Percentiles rank a stretch among this genome's conserved stretches.
Evolutionary conservation across 1,140 invertebrate species (phyloP).

Genomic region (Microplitis demolitor): DNA sequence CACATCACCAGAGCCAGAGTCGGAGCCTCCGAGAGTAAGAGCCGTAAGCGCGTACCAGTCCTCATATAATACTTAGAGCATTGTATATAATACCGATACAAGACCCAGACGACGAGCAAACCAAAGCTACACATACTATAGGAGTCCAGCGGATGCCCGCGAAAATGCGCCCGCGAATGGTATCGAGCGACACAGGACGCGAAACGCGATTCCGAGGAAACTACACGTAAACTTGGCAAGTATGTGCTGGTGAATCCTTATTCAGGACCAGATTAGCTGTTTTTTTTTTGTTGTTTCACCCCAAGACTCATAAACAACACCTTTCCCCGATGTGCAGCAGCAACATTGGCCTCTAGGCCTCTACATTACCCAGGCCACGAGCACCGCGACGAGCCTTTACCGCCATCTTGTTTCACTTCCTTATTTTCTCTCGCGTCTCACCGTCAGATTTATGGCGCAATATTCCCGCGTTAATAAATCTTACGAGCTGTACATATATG

Average conservation of each 20-base stretch:
- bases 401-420: conserved; percentile 25
- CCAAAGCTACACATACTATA: too few species aligned
- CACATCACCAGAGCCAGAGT: too few species aligned
- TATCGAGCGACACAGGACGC: background rate
- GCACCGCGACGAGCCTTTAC: background rate
- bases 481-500: background rate
- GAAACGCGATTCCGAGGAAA: background rate
- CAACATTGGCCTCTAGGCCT: background rate
- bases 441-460: conserved; percentile 5
- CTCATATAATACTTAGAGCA: too few species aligned
- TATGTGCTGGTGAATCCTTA: background rate
- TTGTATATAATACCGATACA: too few species aligned
- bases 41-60: too few species aligned
- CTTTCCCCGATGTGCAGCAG: conserved; percentile 24
- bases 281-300: conserved; percentile 25
- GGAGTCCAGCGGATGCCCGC: background rate
- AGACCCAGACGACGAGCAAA: too few species aligned
- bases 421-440: conserved; percentile 8
- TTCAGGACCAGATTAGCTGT: background rate
- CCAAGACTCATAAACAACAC: conserved; percentile 34
- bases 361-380: conserved; percentile 6
- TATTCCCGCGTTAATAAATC: conserved; percentile 7
- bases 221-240: background rate
- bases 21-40: too few species aligned
- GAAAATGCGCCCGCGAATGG: background rate